Conservation (phyloP, 64 coral and sea anemone genomes). For the Cladopsammia gracilis region DNA sequence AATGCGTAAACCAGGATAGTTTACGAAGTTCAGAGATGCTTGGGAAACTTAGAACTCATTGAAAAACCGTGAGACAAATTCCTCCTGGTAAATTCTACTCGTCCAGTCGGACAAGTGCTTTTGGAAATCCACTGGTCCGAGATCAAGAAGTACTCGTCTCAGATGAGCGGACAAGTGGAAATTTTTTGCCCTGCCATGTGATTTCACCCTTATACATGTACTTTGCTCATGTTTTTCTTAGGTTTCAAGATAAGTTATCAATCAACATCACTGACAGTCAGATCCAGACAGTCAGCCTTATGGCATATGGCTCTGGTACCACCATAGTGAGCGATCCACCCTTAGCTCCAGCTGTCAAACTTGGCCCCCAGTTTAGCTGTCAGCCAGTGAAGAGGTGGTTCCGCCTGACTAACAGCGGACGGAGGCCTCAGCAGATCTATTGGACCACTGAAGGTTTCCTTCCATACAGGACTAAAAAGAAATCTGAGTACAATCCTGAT, state of each 20-base stretch:
- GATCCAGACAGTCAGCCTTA: slow-evolving; percentile 80
- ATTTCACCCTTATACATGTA: no score
- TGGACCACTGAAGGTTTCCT: slow-evolving; percentile 95
- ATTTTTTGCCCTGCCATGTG: no score
- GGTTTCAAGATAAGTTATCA: slow-evolving; percentile 96
- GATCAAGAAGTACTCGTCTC: no score
- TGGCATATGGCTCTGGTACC: slow-evolving; percentile 89
- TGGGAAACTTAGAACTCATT: no score
- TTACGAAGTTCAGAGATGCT: no score
- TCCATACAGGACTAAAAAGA: slow-evolving; percentile 82
- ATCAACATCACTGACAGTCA: slow-evolving; percentile 94
- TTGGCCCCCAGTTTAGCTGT: slow-evolving; percentile 95
- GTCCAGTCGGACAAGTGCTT: no score
- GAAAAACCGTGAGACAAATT: no score
- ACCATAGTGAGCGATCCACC: slow-evolving; percentile 95
- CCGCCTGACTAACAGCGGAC: slow-evolving; percentile 86
- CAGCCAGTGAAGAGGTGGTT: slow-evolving; percentile 77
- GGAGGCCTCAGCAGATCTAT: slow-evolving; percentile 95
- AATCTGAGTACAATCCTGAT: slow-evolving; percentile 85
- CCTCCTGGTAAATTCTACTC: no score
- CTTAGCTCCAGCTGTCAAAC: slow-evolving; percentile 75
- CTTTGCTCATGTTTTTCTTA: neutral
- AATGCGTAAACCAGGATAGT: no score
- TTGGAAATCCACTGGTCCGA: no score
- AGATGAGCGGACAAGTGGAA: no score